phyloP scores from a whole-genome alignment of 1,140 invertebrate species.

The Aricia agestis region DNA sequence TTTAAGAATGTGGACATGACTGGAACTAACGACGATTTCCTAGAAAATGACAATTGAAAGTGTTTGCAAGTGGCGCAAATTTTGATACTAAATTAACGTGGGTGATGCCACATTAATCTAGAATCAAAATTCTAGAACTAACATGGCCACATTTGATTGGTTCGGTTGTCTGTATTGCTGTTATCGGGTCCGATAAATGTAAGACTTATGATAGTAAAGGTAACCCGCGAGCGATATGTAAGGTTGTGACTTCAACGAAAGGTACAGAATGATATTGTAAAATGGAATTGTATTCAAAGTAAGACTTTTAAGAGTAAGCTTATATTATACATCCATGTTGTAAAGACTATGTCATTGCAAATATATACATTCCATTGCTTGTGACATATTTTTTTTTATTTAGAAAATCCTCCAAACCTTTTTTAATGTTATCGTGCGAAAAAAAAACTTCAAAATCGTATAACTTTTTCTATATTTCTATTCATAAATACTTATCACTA shows the following conservation, averaged over 20 bases:
- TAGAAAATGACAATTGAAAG: no score
- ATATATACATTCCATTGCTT: conserved; percentile 74
- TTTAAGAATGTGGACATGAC: no score
- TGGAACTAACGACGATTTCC: no score
- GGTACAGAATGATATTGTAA: conserved; percentile 14
- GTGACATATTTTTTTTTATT: conserved; percentile 56
- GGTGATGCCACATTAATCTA: no score
- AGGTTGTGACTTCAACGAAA: conserved; percentile 55
- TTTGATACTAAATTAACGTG: no score
- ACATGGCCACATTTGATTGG: background rate
- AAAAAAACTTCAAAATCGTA: background rate
- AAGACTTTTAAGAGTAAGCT: conserved; percentile 32
- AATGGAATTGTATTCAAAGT: conserved; percentile 26
- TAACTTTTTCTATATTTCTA: background rate
- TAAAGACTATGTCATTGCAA: conserved; percentile 65
- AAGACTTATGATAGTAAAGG: background rate
- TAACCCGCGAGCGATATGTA: conserved; percentile 30
- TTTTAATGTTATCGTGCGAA: background rate
- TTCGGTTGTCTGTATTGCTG: background rate
- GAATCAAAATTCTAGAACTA: background rate
- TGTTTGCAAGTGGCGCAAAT: no score
- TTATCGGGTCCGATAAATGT: background rate
- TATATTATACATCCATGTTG: conserved; percentile 34
- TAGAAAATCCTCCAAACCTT: conserved; percentile 8
- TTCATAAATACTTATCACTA: background rate